Evolutionary conservation across 1,140 invertebrate species (phyloP), one percentile per base, ranked within the genome.

Genomic region (Pogonomyrmex barbatus): DNA sequence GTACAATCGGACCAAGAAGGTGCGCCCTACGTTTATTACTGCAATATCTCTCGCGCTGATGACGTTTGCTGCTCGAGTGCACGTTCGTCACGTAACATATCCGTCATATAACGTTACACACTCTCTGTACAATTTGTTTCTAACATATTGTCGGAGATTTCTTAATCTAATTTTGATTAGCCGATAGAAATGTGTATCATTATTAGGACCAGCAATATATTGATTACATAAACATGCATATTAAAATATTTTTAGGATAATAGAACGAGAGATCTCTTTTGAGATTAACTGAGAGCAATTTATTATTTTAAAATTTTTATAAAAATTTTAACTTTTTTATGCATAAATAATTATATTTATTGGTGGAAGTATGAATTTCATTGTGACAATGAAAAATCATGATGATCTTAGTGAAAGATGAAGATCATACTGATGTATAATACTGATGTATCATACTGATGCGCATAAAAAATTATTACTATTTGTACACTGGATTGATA

Each of bases 21-120:
- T 75, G 79, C 79, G 52, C 65, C 17, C 42, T 73, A 47, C 79
- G 79, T 73, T 83, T 60, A 83, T 83, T 75, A 83, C 68, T 17
- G 79, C 54, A 83, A 83, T 83, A 83, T 83, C 79, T 83, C 79
- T 83, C 42, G n/a, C 68, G n/a, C 68, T 73, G 79, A 83, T 83
- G 79, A 75, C 79, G 79, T 60, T 50, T n/a, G 54, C 54, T 14
- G 63, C 50, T 81, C 65, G 50, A 71, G 67, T 54, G 33, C 24
- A 58, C 77, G 42, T 83, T 58, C 56, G 70, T 60, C 79, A 83
- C 36, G 50, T 60, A 67, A 45, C 65, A 6, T 68, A 36, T 71
- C 42, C 17, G 52, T 39, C 17, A 30, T n/a, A 45, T 81, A 56
- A 42, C 45, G 17, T 81, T 70, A 36, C 39, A 5, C 9, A 47